Percentiles rank a stretch among this genome's conserved stretches.
phyloP scores from a whole-genome alignment of 1,140 invertebrate species.

The Drosophila biarmipes region DNA sequence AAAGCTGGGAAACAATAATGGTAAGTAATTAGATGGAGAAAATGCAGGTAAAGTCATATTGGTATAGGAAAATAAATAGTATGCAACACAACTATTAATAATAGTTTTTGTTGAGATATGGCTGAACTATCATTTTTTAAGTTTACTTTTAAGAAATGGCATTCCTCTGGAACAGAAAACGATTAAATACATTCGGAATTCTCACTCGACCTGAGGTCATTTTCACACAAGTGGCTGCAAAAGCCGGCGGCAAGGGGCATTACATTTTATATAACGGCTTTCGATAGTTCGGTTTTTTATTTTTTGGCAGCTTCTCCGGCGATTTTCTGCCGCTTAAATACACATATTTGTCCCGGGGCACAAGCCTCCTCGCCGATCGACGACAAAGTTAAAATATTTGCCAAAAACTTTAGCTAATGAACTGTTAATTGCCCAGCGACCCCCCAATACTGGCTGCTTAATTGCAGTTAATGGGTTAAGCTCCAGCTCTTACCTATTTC shows the following conservation, averaged over 20 bases:
- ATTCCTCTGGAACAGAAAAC: neutral
- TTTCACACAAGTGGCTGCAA: constrained; percentile 21
- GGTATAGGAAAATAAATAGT: no score
- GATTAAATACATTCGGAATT: neutral
- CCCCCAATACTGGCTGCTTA: constrained; percentile 37
- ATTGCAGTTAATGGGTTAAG: constrained; percentile 68
- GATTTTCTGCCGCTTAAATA: constrained; percentile 27
- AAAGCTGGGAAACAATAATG: neutral
- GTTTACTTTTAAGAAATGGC: neutral
- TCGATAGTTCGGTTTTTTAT: constrained; percentile 34
- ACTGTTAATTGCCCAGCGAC: constrained; percentile 71
- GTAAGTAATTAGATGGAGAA: neutral
- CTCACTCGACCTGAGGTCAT: constrained; percentile 5
- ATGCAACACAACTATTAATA: no score
- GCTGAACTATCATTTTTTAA: no score
- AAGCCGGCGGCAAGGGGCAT: constrained; percentile 27
- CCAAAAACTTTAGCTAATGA: constrained; percentile 70
- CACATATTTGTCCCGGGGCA: constrained; percentile 35
- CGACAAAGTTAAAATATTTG: constrained; percentile 62
- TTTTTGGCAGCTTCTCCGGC: constrained; percentile 29
- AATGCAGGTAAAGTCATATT: neutral
- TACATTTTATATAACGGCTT: constrained; percentile 75
- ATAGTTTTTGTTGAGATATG: no score
- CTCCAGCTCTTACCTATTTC: constrained; percentile 55
- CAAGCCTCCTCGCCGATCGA: neutral